phyloP scores from a whole-genome alignment of 2,888 invertebrate species.

The Lydus trimaculatus region DNA sequence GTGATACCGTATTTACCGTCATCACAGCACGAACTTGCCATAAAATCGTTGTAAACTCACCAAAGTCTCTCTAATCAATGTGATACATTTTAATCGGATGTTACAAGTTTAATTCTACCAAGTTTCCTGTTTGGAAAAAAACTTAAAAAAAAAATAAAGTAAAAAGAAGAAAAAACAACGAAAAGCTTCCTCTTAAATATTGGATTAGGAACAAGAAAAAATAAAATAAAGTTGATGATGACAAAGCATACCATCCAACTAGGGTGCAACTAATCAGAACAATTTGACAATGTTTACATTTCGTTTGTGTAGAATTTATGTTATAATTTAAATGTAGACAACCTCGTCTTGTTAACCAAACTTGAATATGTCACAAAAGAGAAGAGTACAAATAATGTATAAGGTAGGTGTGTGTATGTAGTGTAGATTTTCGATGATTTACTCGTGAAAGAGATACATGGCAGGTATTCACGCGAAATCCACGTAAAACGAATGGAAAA shows the following conservation, averaged over 20 bases:
- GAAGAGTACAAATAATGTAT: neutral
- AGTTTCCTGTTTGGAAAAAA: neutral
- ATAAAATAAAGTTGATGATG: neutral
- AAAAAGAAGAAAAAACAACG: neutral
- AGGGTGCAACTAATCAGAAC: constrained; percentile 33
- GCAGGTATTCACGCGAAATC: constrained; percentile 29
- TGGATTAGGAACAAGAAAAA: neutral
- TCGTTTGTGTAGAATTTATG: constrained; percentile 26
- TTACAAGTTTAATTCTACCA: neutral
- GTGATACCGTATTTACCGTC: constrained; percentile 34
- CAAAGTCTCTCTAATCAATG: constrained; percentile 32
- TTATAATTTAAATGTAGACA: constrained; percentile 21
- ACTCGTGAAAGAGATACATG: constrained; percentile 25
- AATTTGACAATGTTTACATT: constrained; percentile 30
- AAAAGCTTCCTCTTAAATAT: neutral
- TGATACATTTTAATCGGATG: constrained; percentile 36
- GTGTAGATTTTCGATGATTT: constrained; percentile 21
- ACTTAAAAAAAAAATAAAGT: neutral
- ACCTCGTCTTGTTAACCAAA: constrained; percentile 12
- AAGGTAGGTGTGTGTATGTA: too few relatives aligned
- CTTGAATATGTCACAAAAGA: constrained; percentile 25
- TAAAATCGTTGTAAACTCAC: constrained; percentile 37
- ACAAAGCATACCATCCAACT: neutral
- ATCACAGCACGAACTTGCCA: constrained; percentile 31
- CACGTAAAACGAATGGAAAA: constrained; percentile 27